A percentile compares a stretch with the other conserved stretches of the same genome.
Conservation (phyloP, 2,888 invertebrate genomes). For the Cryptosula pallasiana region DNA sequence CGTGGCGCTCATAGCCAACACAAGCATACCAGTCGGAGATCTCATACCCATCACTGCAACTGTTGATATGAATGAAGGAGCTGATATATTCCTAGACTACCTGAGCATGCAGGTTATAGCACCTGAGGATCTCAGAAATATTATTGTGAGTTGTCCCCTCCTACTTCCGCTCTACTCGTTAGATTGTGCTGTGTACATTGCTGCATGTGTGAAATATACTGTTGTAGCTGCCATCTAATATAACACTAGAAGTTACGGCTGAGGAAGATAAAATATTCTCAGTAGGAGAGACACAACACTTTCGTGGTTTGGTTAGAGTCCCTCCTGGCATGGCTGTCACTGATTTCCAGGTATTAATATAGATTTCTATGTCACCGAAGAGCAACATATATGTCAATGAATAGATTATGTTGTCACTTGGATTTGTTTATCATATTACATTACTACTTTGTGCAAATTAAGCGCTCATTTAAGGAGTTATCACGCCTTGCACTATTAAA, state of each 20-base stretch:
- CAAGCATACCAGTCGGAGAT: background rate
- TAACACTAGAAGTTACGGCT: background rate
- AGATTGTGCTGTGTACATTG: no score
- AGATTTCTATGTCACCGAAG: no score
- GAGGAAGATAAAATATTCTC: background rate
- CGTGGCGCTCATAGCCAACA: slow-evolving; percentile 11
- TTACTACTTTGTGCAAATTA: no score
- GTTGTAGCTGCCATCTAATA: background rate
- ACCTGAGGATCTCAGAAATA: background rate
- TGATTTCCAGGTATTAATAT: slow-evolving; percentile 14
- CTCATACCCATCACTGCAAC: background rate
- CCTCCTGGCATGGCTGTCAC: slow-evolving; percentile 12
- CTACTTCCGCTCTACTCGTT: no score
- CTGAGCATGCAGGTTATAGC: background rate
- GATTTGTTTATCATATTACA: no score
- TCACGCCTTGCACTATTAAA: no score
- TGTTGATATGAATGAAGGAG: slow-evolving; percentile 10
- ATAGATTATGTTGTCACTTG: no score
- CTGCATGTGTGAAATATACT: background rate
- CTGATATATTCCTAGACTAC: background rate
- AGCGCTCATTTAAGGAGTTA: no score
- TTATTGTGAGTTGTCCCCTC: background rate
- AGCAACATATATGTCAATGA: no score
- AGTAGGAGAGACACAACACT: background rate
- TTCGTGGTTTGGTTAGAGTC: background rate